phyloP scores from a whole-genome alignment of 53 echinoderm and acorn worm species.

The Holothuria scabra region DNA sequence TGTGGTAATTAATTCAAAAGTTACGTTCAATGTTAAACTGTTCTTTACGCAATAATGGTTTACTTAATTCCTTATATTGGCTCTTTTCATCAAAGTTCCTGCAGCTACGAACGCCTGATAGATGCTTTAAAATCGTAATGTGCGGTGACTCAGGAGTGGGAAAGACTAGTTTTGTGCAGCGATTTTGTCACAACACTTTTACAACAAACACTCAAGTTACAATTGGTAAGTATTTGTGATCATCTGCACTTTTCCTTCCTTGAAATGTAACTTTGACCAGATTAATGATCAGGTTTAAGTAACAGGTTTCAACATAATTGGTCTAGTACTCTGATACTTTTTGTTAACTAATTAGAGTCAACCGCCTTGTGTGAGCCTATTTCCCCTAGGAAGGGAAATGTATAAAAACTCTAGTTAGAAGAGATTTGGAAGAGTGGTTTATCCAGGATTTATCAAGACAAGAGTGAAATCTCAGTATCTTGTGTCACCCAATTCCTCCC shows the following conservation, averaged over 20 bases:
- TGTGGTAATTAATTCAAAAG: too few species aligned
- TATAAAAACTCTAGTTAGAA: too few species aligned
- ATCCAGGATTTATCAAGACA: too few species aligned
- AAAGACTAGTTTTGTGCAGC: constrained; percentile 90
- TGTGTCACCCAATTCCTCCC: too few species aligned
- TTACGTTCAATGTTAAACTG: too few species aligned
- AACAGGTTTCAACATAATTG: not conserved
- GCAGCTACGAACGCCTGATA: constrained; percentile 88
- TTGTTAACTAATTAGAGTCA: too few species aligned
- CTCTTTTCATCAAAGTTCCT: constrained; percentile 69
- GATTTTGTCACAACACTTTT: constrained; percentile 95
- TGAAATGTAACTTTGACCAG: not conserved
- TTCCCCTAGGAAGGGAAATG: too few species aligned
- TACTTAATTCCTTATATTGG: too few species aligned
- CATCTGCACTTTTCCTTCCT: not conserved
- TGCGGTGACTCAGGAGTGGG: constrained; percentile 97
- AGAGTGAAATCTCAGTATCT: too few species aligned
- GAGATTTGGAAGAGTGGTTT: too few species aligned
- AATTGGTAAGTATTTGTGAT: constrained; percentile 63
- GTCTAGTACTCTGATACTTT: too few species aligned
- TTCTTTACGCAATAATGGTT: not conserved
- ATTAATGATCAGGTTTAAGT: not conserved
- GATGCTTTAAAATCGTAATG: constrained; percentile 93
- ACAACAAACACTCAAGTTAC: constrained; percentile 89
- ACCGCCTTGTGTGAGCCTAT: too few species aligned